Evolutionary conservation across 1,140 invertebrate genomes (phyloP), one percentile per base, ranked within the genome.

Genomic region (Calephelis virginiensis): DNA sequence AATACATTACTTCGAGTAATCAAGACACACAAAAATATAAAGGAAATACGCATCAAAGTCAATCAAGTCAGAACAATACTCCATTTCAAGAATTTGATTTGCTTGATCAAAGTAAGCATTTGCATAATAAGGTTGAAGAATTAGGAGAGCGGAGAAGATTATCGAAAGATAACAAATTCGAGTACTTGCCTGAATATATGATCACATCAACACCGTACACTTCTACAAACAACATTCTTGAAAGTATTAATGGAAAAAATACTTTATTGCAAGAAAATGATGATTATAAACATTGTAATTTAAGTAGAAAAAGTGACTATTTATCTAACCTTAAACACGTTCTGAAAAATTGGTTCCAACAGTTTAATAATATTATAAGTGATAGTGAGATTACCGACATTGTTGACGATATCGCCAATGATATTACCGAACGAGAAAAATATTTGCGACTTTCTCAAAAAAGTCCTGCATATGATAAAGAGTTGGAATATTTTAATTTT

Each of bases 401-500:
- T 28, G 28, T 59, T 59, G 11, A 9, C 10, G 28, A 59, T 37
- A 12, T 59, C 2, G 17, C 53, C 28, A 59, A 59, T 37, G 53
- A 59, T 7, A 6, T 59, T 38, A 5, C 12, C 12, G 28, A 59
- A 38, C 53, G 53, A 69, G 75, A 73, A 13, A 79, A 72, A 64
- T 79, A 81, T 56, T 70, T 74, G 38, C 48, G 75, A 48, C 50
- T 76, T 40, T 70, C 69, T 38, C 70, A 73, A 48, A 50, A 46
- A 7, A 72, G 66, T 53, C 40, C n/a, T 8, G 59, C 65, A 38
- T 56, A 67, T 9, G 53, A 65, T 38, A 72, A 74, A 28, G 77
- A 80, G 61, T 17, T 80, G 6, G 78, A 82, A 64, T 72, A 80
- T 65, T 67, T 82, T n/a, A 77, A 77, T 45, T 82, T 77, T 67